A percentile compares a stretch with the other conserved stretches of the same genome.
phyloP scores from a whole-genome alignment of 1,140 invertebrate genomes.

The Cryptotermes secundus region DNA sequence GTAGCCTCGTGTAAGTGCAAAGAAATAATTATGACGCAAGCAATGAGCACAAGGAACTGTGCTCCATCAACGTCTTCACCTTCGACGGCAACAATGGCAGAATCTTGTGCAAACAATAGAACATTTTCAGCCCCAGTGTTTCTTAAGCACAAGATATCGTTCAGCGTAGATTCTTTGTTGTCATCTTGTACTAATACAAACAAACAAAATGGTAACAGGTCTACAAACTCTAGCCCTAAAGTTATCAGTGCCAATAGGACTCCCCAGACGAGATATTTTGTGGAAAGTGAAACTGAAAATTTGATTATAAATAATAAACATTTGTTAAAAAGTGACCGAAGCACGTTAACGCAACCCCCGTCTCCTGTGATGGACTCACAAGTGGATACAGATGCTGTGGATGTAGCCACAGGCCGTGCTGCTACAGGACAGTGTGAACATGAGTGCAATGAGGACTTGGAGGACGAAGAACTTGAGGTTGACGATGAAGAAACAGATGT shows the following conservation, averaged over 20 bases:
- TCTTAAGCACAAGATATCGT: constrained; percentile 18
- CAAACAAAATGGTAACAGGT: background rate
- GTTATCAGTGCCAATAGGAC: background rate
- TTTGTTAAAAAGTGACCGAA: background rate
- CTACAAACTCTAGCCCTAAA: background rate
- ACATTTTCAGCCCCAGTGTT: background rate
- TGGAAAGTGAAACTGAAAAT: background rate
- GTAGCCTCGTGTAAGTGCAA: background rate
- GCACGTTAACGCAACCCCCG: background rate
- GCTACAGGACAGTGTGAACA: background rate
- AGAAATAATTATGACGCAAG: background rate
- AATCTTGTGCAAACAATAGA: background rate
- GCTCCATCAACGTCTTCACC: background rate
- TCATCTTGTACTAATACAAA: background rate
- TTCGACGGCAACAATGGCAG: background rate
- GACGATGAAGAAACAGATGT: background rate
- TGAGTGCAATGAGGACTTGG: constrained; percentile 13
- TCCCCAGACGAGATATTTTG: background rate
- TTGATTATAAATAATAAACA: background rate
- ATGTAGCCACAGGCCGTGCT: background rate
- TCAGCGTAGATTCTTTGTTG: constrained; percentile 1
- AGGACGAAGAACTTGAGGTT: constrained; percentile 17
- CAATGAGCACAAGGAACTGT: background rate
- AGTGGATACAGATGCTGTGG: background rate
- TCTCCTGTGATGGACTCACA: background rate